Evolutionary conservation across 2,888 invertebrate species (phyloP).

Genomic region (Nysson spinosus): DNA sequence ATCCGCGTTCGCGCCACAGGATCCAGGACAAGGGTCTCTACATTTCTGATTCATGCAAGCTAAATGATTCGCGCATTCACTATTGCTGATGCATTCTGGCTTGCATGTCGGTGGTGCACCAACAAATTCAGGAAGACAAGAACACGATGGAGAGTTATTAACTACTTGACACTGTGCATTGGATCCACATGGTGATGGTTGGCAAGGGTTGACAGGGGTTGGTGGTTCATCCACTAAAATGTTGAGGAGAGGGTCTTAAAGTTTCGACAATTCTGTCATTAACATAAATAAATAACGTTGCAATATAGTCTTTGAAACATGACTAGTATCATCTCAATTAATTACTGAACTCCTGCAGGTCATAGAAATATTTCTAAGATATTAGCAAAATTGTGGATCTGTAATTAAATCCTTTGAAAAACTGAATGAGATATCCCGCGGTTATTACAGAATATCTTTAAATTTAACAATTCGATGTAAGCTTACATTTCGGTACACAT

Average conservation of each 20-base stretch:
- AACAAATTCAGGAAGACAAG: constrained; percentile 84
- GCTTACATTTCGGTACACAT: constrained; percentile 78
- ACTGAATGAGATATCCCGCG: too few relatives aligned
- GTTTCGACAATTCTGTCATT: too few relatives aligned
- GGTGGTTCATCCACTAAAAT: constrained; percentile 60
- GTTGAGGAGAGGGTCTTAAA: too few relatives aligned
- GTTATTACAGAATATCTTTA: too few relatives aligned
- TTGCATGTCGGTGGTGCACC: constrained; percentile 87
- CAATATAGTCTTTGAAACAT: too few relatives aligned
- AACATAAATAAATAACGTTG: too few relatives aligned
- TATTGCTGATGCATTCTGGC: constrained; percentile 87
- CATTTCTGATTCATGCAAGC: constrained; percentile 88
- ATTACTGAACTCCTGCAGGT: too few relatives aligned
- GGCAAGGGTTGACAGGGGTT: constrained; percentile 58
- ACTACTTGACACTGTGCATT: constrained; percentile 83
- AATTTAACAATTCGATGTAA: background rate
- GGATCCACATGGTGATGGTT: constrained; percentile 76
- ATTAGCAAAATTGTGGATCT: background rate
- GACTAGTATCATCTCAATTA: too few relatives aligned
- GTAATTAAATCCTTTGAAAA: too few relatives aligned
- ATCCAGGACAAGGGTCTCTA: constrained; percentile 84
- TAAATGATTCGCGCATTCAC: constrained; percentile 85
- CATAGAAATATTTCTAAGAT: too few relatives aligned
- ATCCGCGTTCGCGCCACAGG: constrained; percentile 84
- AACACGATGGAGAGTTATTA: constrained; percentile 80